Percentiles rank a stretch among this genome's conserved stretches.
Evolutionary conservation across 2,113 vertebrate species (phyloP).

Genomic region (Amphiprion ocellaris): DNA sequence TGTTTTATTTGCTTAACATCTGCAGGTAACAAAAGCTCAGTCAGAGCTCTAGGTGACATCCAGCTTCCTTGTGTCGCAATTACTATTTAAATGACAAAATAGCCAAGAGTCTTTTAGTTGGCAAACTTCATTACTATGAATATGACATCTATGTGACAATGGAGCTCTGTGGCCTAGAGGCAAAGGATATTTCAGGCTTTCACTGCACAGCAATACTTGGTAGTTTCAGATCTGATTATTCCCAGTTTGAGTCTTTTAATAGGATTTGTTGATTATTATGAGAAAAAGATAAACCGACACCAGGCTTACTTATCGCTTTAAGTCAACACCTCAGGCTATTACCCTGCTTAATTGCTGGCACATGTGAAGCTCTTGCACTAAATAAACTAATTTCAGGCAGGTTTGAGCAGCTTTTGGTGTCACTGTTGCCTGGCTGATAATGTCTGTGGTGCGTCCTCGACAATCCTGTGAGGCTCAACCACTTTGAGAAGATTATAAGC

Average conservation of each 20-base stretch:
- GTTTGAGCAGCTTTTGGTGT: conserved; percentile 12
- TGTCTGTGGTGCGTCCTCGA: neutral
- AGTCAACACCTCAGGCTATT: conserved; percentile 7
- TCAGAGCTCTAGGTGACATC: neutral
- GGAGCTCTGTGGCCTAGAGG: too few species aligned
- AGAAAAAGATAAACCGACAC: neutral
- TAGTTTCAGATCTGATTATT: too few species aligned
- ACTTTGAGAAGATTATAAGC: neutral
- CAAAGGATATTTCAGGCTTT: neutral
- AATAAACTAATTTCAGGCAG: conserved; percentile 9
- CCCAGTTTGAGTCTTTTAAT: too few species aligned
- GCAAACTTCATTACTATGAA: neutral
- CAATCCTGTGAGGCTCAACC: neutral
- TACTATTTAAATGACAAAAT: neutral
- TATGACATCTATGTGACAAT: too few species aligned
- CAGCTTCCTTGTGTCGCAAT: neutral
- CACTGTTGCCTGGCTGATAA: neutral
- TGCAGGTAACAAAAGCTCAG: neutral
- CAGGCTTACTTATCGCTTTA: neutral
- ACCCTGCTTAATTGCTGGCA: neutral
- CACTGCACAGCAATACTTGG: neutral
- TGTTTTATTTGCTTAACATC: too few species aligned
- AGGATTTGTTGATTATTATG: too few species aligned
- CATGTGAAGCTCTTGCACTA: neutral
- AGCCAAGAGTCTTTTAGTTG: neutral